phyloP scores from a whole-genome alignment of 2,113 vertebrate species.

The Alces alces region DNA sequence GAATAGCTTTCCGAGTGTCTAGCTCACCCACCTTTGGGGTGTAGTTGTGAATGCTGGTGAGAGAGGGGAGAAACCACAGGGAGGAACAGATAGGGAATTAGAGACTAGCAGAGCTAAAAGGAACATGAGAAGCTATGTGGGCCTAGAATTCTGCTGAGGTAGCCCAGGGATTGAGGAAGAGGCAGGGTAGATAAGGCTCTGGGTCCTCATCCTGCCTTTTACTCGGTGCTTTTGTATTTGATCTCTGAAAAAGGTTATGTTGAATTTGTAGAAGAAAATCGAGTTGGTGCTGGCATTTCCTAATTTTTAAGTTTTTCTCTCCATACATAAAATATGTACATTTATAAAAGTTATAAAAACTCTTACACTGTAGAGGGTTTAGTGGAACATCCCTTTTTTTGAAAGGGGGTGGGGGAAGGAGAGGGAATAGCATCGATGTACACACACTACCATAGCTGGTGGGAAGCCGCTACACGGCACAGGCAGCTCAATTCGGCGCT shows the following conservation, averaged over 20 bases:
- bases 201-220: neutral
- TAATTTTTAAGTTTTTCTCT: slow-evolving; percentile 13
- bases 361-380: neutral
- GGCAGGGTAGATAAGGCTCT: neutral
- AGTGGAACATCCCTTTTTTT: neutral
- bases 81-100: neutral
- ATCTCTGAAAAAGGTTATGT: slow-evolving; percentile 16
- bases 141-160: neutral
- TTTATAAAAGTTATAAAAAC: slow-evolving; percentile 34
- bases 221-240: neutral
- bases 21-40: slow-evolving; percentile 97
- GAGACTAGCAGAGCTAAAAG: neutral
- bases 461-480: neutral
- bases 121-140: neutral
- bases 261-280: slow-evolving; percentile 16
- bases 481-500: neutral
- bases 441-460: neutral
- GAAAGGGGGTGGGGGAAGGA: neutral
- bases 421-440: neutral
- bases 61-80: slow-evolving; percentile 32
- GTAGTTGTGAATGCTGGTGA: slow-evolving; percentile 94
- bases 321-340: neutral
- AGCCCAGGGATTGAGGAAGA: neutral
- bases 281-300: neutral
- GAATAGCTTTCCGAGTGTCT: slow-evolving; percentile 95